phyloP scores from a whole-genome alignment of 2,797 vertebrate species.

The Geotrypetes seraphini region DNA sequence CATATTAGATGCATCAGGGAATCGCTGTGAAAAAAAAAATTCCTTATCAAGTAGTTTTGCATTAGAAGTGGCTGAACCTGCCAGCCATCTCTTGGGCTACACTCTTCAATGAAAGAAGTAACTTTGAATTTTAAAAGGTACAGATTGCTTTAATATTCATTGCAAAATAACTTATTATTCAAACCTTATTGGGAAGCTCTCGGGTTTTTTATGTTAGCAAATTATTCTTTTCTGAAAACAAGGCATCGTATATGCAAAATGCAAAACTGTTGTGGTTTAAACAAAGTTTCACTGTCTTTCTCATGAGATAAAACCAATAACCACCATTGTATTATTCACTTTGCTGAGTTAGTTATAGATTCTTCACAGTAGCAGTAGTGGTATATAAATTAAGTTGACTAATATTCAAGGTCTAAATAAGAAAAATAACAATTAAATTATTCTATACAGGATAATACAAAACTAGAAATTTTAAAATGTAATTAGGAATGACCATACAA shows the following conservation, averaged over 20 bases:
- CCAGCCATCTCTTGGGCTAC: conserved; percentile 85
- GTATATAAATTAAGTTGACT: no score
- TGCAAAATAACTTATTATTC: conserved; percentile 95
- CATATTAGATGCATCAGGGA: conserved; percentile 98
- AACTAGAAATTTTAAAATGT: conserved; percentile 50
- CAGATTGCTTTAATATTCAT: conserved; percentile 98
- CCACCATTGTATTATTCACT: conserved; percentile 11
- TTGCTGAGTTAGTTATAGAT: no score
- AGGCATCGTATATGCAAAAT: conserved; percentile 27
- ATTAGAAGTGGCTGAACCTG: conserved; percentile 86
- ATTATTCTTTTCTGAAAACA: conserved; percentile 37
- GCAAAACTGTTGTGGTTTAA: conserved; percentile 23
- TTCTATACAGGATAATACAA: conserved; percentile 27
- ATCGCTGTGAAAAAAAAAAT: conserved; percentile 76
- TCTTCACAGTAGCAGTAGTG: no score
- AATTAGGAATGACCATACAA: conserved; percentile 51
- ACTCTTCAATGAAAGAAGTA: conserved; percentile 77
- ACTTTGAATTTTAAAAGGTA: conserved; percentile 97
- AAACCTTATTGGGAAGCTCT: conserved; percentile 65
- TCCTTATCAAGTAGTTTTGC: conserved; percentile 88
- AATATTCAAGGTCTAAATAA: conserved; percentile 9
- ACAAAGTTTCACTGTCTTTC: conserved; percentile 1
- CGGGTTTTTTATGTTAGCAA: conserved; percentile 48
- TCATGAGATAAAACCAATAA: neutral
- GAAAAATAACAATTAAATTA: conserved; percentile 20